A percentile compares a stretch with the other conserved stretches of the same genome.
Evolutionary conservation across 2,797 vertebrate species (phyloP).

Genomic region (Oceanodroma leucorhoa): DNA sequence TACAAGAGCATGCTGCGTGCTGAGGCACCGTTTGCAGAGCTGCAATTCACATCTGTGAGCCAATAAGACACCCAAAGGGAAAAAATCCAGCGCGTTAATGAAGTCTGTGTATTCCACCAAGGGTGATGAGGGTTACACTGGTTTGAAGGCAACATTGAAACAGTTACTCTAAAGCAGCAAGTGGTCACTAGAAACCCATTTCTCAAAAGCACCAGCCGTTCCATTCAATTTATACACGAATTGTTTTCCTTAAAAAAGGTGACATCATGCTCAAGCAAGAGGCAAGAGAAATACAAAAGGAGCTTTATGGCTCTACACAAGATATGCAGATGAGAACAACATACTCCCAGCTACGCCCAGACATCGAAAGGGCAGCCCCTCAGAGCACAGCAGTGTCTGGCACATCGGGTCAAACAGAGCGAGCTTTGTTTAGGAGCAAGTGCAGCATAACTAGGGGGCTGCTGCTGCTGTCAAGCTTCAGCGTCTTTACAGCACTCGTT

Average conservation of each 20-base stretch:
- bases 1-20: background rate
- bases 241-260: constrained; percentile 24
- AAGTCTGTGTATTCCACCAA: background rate
- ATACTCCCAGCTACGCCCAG: background rate
- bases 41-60: background rate
- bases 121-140: background rate
- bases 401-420: constrained; percentile 30
- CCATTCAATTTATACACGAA: background rate
- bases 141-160: background rate
- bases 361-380: constrained; percentile 27
- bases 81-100: background rate
- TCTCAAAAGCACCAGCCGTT: background rate
- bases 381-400: constrained; percentile 42
- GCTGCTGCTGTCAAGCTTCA: background rate
- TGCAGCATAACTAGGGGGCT: background rate
- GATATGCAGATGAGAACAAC: constrained; percentile 42
- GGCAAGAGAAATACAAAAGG: constrained; percentile 46
- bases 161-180: background rate
- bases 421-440: constrained; percentile 40
- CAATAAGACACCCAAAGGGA: background rate
- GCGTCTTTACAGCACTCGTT: background rate
- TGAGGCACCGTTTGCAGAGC: background rate
- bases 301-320: constrained; percentile 30
- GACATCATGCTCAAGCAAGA: constrained; percentile 44
- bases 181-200: background rate